These are phyloP conservation scores for Choristoneura fumiferana DNA, from an alignment of 1,140 invertebrate species.

Conservation along the genomic window DNA sequence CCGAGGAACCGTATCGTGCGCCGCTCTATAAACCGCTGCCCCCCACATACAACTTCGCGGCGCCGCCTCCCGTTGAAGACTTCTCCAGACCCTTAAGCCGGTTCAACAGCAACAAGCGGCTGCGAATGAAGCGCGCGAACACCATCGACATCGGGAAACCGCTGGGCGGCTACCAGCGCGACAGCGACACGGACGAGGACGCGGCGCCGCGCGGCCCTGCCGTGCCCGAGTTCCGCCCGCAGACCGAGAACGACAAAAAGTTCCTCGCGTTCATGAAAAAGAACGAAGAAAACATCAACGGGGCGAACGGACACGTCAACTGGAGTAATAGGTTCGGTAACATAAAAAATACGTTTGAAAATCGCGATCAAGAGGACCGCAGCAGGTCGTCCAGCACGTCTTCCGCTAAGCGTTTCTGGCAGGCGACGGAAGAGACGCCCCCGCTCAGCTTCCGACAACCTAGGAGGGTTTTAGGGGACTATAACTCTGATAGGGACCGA, in stretches of 20 bases:
- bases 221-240: conserved; percentile 85
- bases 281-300: conserved; percentile 78
- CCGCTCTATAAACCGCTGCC: conserved; percentile 58
- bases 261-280: conserved; percentile 90
- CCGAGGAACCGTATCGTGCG: conserved; percentile 48
- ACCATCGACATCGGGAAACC: conserved; percentile 92
- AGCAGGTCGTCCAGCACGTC: conserved; percentile 60
- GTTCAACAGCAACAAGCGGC: conserved; percentile 83
- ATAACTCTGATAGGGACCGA: conserved; percentile 41
- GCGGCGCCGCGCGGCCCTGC: conserved; percentile 39
- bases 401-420: conserved; percentile 80
- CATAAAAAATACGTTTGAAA: conserved; percentile 91
- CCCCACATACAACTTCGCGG: conserved; percentile 67
- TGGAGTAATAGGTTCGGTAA: conserved; percentile 91
- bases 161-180: conserved; percentile 74
- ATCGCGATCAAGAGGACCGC: conserved; percentile 49
- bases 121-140: conserved; percentile 91
- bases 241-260: conserved; percentile 91
- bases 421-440: conserved; percentile 72
- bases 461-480: conserved; percentile 44
- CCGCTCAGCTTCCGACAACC: conserved; percentile 36
- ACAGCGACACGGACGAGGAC: conserved; percentile 75
- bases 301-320: conserved; percentile 71
- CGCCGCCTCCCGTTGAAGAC: conserved; percentile 61
- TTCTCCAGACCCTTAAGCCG: conserved; percentile 72